Percentiles rank a stretch among this genome's conserved stretches.
Conservation (phyloP, 2,888 invertebrate species). For the Embidobia sp. region DNA sequence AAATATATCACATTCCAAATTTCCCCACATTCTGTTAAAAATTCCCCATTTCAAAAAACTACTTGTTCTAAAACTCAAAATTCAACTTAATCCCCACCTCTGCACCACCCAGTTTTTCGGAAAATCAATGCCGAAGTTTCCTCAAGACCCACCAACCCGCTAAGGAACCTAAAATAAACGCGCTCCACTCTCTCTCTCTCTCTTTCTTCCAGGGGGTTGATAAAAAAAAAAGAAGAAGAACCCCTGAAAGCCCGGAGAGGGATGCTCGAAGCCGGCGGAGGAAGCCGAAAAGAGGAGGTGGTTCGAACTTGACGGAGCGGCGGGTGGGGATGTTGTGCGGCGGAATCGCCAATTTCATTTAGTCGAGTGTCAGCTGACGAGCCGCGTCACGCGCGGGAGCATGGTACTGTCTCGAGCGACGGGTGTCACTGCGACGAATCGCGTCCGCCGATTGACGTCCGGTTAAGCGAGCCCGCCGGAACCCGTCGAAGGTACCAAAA, state of each 20-base stretch:
- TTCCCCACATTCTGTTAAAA: no score
- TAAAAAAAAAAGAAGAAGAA: slow-evolving; percentile 14
- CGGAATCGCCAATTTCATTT: slow-evolving; percentile 61
- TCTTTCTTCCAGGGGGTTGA: slow-evolving; percentile 31
- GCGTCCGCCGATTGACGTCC: slow-evolving; percentile 4
- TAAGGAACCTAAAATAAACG: no score
- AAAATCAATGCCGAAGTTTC: no score
- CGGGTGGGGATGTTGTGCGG: slow-evolving; percentile 46
- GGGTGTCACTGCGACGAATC: slow-evolving; percentile 36
- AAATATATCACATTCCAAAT: no score
- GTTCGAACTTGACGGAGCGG: slow-evolving; percentile 34
- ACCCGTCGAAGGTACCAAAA: no score
- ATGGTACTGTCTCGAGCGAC: slow-evolving; percentile 33
- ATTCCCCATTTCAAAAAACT: no score
- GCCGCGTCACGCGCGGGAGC: slow-evolving; percentile 55
- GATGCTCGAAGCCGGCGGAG: slow-evolving; percentile 36
- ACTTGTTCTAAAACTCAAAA: no score
- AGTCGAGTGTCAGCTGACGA: slow-evolving; percentile 64
- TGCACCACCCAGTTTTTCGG: no score
- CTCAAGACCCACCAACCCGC: no score
- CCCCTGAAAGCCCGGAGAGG: no score
- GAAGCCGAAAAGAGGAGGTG: slow-evolving; percentile 50
- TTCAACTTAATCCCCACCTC: no score
- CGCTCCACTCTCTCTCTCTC: no score
- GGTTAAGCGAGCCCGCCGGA: slow-evolving; percentile 8